Percentiles rank a stretch among this genome's conserved stretches.
phyloP scores from a whole-genome alignment of 2,797 vertebrate genomes.

The Buphagus erythrorhynchus region DNA sequence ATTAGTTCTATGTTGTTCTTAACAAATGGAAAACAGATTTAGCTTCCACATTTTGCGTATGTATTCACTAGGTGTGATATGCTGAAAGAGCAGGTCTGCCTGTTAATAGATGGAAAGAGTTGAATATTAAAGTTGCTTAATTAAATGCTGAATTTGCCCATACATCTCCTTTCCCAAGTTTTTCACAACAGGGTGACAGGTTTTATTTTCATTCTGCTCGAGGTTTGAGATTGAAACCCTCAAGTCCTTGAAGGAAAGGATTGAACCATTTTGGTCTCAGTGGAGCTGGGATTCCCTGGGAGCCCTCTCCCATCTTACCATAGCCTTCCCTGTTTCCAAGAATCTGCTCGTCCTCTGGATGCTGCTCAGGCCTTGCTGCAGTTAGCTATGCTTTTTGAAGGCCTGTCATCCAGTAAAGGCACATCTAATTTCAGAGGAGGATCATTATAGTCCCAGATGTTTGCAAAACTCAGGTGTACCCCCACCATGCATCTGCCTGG shows the following conservation, averaged over 20 bases:
- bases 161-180: not conserved
- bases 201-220: not conserved
- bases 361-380: not conserved
- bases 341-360: not conserved
- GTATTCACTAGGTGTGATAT: not conserved
- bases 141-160: not conserved
- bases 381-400: not conserved
- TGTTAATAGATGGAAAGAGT: not conserved
- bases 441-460: not conserved
- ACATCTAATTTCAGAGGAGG: not conserved
- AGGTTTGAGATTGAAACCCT: not conserved
- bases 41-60: not conserved
- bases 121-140: constrained; percentile 25
- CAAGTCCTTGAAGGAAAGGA: not conserved
- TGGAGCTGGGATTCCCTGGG: fast-evolving
- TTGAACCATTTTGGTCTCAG: fast-evolving
- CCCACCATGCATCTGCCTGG: fast-evolving
- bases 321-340: not conserved
- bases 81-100: not conserved
- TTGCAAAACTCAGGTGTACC: fast-evolving
- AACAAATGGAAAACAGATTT: constrained; percentile 10
- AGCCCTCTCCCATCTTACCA: not conserved
- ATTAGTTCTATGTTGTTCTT: not conserved
- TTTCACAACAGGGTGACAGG: not conserved
- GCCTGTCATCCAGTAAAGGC: not conserved